Base-by-base conservation (phyloP, 2,113 vertebrate species). In the Furnarius figulus region DNA sequence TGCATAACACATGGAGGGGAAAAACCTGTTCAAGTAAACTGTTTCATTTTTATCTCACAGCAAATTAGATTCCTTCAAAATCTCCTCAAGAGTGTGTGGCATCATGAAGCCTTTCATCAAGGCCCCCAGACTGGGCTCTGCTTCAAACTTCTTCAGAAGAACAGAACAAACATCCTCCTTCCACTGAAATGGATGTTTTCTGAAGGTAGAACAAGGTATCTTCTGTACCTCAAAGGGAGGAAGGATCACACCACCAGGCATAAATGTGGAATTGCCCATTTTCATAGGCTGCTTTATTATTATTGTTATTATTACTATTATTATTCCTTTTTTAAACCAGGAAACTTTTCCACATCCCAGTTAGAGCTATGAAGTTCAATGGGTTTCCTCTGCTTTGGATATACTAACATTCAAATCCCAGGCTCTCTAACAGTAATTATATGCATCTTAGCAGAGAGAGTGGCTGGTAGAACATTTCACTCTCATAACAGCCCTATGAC, bases 111-210 rank as follows among this genome's bases (percentile, higher is more conserved):
- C 78, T 96, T 97, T 96, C 82, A 95, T 95, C 85, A 27, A 61
- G 83, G 83, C 75, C 92, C 92, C 56, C 93, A 81, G 76, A 33
- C 90, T 78, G 92, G 92, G 88, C 92, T 90, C 65, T 72, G 65
- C 82, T 96, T 97, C 93, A 95, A 44, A 84, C 90, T 94, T 63
- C 93, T 92, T 88, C 90, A 90, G 92, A 94, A 95, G 92, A 93
- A 84, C 79, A 93, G 93, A 96, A 78, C 90, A 97, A 96, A 97
- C 95, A 97, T 94, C 93, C 93, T 95, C 28, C 87, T 93, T 90
- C 85, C 75, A 63, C 79, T 53, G 50, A 63, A 66, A 68, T 56
- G 90, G 96, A 96, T 96, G 93, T 97, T 95, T 96, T 92, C 65
- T 1, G 3, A 96, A 96, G 88, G 95, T 96, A 49, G 92, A 96